Evolutionary conservation across 2,888 invertebrate species (phyloP).

Genomic region (Cryptocephalus primarius): DNA sequence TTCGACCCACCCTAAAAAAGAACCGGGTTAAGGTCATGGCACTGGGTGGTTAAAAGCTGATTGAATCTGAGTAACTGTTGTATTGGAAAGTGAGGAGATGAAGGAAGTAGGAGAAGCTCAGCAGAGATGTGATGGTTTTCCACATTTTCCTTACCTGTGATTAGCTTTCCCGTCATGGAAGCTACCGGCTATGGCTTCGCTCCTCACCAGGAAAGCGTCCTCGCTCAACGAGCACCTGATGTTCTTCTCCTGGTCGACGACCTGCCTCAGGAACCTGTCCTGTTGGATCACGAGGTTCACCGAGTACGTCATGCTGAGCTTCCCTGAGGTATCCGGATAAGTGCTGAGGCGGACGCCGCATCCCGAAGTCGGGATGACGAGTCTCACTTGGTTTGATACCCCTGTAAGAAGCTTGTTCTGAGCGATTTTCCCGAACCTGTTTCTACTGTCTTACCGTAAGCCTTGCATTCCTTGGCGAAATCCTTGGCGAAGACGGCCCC

Average conservation of each 20-base stretch:
- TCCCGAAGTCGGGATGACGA: conserved; percentile 50
- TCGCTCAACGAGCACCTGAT: conserved; percentile 50
- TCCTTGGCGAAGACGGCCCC: conserved; percentile 66
- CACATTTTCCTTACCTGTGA: conserved; percentile 18
- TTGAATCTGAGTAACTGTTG: too few species aligned
- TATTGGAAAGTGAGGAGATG: too few species aligned
- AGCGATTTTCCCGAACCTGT: not conserved
- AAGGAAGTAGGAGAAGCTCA: too few species aligned
- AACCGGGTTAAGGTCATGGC: conserved; percentile 1
- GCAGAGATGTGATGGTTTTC: too few species aligned
- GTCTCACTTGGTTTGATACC: conserved; percentile 14
- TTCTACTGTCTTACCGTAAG: conserved; percentile 40
- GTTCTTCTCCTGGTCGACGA: conserved; percentile 55
- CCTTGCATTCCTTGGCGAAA: conserved; percentile 59
- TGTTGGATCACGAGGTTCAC: conserved; percentile 63
- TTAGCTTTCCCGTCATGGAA: conserved; percentile 21
- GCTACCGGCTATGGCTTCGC: conserved; percentile 43
- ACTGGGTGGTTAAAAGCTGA: too few species aligned
- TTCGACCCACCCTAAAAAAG: conserved; percentile 45
- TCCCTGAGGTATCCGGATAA: conserved; percentile 33
- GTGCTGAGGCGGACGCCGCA: conserved; percentile 57
- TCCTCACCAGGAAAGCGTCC: conserved; percentile 45
- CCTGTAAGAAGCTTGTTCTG: not conserved
- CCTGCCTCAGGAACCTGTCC: conserved; percentile 62
- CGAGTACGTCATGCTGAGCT: conserved; percentile 47